Conservation (phyloP, 2,113 vertebrate genomes). For the Suncus etruscus region DNA sequence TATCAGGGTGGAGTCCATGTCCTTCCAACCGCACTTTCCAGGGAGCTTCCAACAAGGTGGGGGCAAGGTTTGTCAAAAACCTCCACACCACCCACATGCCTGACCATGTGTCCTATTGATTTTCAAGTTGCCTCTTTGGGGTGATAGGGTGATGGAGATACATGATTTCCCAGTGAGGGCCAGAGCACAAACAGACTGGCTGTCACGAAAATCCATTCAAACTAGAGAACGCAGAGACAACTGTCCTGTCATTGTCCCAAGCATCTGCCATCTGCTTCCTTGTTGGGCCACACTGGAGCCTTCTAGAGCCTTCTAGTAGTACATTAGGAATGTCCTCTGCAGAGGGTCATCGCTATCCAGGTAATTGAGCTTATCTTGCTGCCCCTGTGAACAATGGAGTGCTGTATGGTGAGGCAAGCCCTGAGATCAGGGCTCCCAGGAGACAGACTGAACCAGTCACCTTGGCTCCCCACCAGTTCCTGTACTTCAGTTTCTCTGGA, state of each 20-base stretch:
- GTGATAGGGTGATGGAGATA: no score
- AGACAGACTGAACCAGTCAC: background rate
- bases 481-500: background rate
- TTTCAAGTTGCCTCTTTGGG: background rate
- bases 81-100: background rate
- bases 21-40: no score
- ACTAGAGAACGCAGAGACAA: no score
- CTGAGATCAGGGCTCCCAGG: no score
- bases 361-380: conserved; percentile 66
- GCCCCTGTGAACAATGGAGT: background rate
- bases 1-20: background rate
- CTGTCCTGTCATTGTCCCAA: no score
- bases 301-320: background rate
- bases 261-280: background rate
- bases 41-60: background rate
- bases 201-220: no score
- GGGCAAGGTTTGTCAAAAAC: background rate
- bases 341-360: conserved; percentile 54
- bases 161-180: background rate
- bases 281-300: background rate
- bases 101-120: background rate
- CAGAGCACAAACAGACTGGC: no score
- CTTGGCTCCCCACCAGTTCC: background rate
- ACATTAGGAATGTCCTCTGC: conserved; percentile 31
- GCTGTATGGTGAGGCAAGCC: background rate